phyloP scores from a whole-genome alignment of 1,140 invertebrate species.

The Drosophila lacertosa region DNA sequence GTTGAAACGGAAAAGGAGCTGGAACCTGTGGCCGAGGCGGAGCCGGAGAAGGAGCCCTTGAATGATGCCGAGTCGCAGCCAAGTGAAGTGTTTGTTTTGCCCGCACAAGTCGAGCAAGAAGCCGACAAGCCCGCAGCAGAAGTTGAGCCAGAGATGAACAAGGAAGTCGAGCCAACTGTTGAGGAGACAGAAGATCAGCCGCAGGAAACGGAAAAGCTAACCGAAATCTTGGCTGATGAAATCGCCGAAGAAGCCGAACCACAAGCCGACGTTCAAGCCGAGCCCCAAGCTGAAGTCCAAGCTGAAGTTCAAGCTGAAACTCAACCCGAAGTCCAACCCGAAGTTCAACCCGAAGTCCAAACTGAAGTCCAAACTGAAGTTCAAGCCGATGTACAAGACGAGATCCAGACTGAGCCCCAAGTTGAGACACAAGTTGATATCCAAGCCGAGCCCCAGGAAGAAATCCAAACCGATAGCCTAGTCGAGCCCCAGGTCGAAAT shows the following conservation, averaged over 20 bases:
- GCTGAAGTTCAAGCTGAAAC: neutral
- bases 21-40: neutral
- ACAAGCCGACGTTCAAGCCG: neutral
- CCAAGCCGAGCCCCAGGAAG: neutral
- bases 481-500: neutral
- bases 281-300: neutral
- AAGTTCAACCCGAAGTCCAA: too few relatives aligned
- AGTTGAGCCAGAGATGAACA: neutral
- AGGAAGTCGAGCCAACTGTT: neutral
- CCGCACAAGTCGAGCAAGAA: neutral
- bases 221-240: conserved; percentile 10
- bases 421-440: neutral
- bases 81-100: neutral
- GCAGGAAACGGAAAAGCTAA: neutral
- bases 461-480: neutral
- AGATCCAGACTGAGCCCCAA: neutral
- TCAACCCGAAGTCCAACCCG: neutral
- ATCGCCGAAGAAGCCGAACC: neutral
- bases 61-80: conserved; percentile 30
- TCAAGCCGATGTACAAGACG: neutral
- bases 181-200: neutral
- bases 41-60: conserved; percentile 13
- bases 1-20: conserved; percentile 11
- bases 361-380: neutral
- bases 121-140: neutral